Evolutionary conservation across 2,888 invertebrate species (phyloP).

Genomic region (Andrena bicolor): DNA sequence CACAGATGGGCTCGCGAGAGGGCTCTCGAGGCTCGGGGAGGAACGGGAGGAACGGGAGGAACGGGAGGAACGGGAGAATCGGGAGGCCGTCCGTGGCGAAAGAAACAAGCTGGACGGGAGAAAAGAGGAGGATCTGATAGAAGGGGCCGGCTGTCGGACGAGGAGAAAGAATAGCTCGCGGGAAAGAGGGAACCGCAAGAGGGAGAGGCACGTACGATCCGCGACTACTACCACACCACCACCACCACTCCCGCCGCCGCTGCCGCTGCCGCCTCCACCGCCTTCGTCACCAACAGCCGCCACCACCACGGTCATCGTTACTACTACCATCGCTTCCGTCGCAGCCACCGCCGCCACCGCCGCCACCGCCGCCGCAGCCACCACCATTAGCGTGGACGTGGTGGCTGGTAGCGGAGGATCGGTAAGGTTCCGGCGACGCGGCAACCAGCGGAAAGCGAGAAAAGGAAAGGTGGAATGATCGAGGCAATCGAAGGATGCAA

Average conservation of each 20-base stretch:
- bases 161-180: constrained; percentile 25
- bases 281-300: constrained; percentile 9
- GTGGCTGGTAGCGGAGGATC: constrained; percentile 29
- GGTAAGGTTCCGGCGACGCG: constrained; percentile 11
- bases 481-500: background rate
- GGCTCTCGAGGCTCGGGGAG: constrained; percentile 49
- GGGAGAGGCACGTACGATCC: constrained; percentile 50
- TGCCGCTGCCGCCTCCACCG: constrained; percentile 2
- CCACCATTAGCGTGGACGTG: constrained; percentile 22
- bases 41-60: constrained; percentile 59
- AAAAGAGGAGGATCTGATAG: constrained; percentile 45
- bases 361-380: background rate
- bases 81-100: constrained; percentile 66
- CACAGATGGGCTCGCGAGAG: constrained; percentile 76
- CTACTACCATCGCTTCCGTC: background rate
- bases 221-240: constrained; percentile 30
- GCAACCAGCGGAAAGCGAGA: constrained; percentile 17
- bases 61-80: constrained; percentile 49
- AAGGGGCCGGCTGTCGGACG: constrained; percentile 35
- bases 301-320: background rate
- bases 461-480: constrained; percentile 17
- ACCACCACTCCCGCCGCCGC: constrained; percentile 20
- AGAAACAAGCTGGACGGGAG: constrained; percentile 54
- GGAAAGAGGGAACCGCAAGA: constrained; percentile 64
- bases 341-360: constrained; percentile 25